Percentiles rank a stretch among this genome's conserved stretches.
Evolutionary conservation across 2,113 vertebrate species (phyloP).

Genomic region (Ptychochromis oligacanthus): DNA sequence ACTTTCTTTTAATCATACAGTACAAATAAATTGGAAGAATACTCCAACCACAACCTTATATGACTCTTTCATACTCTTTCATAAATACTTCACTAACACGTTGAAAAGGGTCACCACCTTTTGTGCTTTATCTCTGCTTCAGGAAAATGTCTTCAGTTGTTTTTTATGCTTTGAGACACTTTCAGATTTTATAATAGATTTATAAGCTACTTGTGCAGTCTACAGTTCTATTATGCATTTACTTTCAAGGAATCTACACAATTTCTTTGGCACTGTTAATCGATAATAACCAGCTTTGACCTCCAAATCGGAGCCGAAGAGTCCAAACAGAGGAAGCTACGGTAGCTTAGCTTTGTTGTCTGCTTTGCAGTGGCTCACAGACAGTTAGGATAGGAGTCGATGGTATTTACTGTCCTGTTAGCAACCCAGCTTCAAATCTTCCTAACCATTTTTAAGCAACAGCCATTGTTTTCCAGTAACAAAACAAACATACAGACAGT

Average conservation of each 20-base stretch:
- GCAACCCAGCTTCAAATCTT: too few species aligned
- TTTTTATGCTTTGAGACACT: neutral
- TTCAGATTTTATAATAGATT: neutral
- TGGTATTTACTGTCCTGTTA: too few species aligned
- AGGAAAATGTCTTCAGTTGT: neutral
- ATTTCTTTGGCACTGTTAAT: neutral
- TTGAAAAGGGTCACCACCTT: neutral
- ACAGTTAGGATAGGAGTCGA: neutral
- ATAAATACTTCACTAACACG: neutral
- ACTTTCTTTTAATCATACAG: neutral
- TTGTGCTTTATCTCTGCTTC: neutral
- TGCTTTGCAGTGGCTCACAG: neutral
- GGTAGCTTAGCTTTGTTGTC: neutral
- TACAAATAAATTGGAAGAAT: neutral
- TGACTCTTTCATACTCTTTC: neutral
- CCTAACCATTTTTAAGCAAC: too few species aligned
- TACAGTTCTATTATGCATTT: neutral
- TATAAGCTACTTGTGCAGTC: rapidly evolving
- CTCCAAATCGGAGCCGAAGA: neutral
- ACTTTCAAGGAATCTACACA: neutral
- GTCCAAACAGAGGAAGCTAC: neutral
- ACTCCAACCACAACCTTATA: neutral
- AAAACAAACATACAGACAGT: too few species aligned
- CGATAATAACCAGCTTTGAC: neutral
- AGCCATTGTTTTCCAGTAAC: too few species aligned